Evolutionary conservation across 92 coral and sea anemone genomes (phyloP).

Genomic region (Parazoanthus swiftii): DNA sequence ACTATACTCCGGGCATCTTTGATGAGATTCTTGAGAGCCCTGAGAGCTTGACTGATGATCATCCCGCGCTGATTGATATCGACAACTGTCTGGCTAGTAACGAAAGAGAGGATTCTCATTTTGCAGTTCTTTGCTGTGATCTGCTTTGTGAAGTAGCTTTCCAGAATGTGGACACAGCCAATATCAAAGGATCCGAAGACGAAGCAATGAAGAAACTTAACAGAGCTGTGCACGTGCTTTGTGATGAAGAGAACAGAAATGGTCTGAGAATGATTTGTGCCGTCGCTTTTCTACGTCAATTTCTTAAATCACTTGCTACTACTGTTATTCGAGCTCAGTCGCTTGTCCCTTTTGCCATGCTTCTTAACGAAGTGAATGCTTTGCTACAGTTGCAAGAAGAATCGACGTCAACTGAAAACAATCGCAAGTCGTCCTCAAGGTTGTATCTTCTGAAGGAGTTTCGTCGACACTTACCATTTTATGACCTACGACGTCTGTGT

Average conservation of each 20-base stretch:
- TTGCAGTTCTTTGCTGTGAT: slow-evolving; percentile 92
- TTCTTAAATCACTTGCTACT: slow-evolving; percentile 60
- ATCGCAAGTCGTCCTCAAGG: slow-evolving; percentile 42
- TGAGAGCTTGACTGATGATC: slow-evolving; percentile 52
- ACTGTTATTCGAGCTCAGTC: slow-evolving; percentile 48
- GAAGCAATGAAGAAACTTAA: slow-evolving; percentile 55
- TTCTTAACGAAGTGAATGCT: slow-evolving; percentile 64
- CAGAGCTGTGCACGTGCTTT: slow-evolving; percentile 55
- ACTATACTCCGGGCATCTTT: slow-evolving; percentile 62
- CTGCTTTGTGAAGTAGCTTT: slow-evolving; percentile 80
- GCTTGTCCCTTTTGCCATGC: slow-evolving; percentile 47
- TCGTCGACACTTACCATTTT: slow-evolving; percentile 52
- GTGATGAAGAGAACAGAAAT: slow-evolving; percentile 44
- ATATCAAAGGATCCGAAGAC: slow-evolving; percentile 68
- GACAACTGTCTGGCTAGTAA: slow-evolving; percentile 58
- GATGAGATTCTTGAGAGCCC: slow-evolving; percentile 53
- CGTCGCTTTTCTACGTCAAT: slow-evolving; percentile 73
- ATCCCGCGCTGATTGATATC: slow-evolving; percentile 68
- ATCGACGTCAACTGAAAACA: slow-evolving; percentile 15
- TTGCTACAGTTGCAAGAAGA: slow-evolving; percentile 37
- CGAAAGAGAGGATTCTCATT: slow-evolving; percentile 65
- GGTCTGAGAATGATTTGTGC: slow-evolving; percentile 69
- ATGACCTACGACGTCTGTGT: slow-evolving; percentile 61
- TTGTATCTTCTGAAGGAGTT: slow-evolving; percentile 81
- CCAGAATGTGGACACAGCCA: slow-evolving; percentile 51